phyloP scores from a whole-genome alignment of 2,797 vertebrate genomes.

The Percopsis omiscomaycus region DNA sequence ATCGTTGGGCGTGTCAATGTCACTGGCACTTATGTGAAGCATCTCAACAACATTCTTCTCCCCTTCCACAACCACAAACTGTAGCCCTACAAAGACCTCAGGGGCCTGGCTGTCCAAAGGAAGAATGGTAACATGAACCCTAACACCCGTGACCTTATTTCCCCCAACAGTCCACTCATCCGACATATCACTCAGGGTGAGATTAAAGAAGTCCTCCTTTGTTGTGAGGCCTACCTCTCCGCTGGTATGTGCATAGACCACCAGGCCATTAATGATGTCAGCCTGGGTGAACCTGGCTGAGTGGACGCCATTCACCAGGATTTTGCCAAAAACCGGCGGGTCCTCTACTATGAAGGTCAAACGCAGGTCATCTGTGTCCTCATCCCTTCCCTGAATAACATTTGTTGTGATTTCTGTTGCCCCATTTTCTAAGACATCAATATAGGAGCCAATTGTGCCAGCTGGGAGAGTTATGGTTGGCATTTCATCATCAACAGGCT shows the following conservation, averaged over 20 bases:
- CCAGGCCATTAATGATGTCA: slow-evolving; percentile 89
- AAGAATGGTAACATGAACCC: slow-evolving; percentile 92
- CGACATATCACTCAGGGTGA: slow-evolving; percentile 90
- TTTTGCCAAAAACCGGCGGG: slow-evolving; percentile 83
- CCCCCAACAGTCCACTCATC: slow-evolving; percentile 90
- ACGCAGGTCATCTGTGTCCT: slow-evolving; percentile 88
- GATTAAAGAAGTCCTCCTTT: slow-evolving; percentile 89
- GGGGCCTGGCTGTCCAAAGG: slow-evolving; percentile 92
- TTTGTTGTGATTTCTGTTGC: slow-evolving; percentile 89
- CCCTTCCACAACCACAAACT: slow-evolving; percentile 85
- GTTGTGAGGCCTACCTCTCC: slow-evolving; percentile 89
- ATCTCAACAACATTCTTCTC: slow-evolving; percentile 83
- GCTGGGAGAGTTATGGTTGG: slow-evolving; percentile 80
- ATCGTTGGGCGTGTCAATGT: slow-evolving; percentile 85
- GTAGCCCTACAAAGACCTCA: slow-evolving; percentile 82
- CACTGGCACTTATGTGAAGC: slow-evolving; percentile 82
- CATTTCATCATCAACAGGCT: slow-evolving; percentile 83
- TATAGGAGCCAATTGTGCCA: slow-evolving; percentile 89
- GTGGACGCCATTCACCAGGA: slow-evolving; percentile 84
- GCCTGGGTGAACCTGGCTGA: slow-evolving; percentile 87
- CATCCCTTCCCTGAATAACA: slow-evolving; percentile 87
- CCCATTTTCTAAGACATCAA: slow-evolving; percentile 91
- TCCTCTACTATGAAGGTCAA: slow-evolving; percentile 91
- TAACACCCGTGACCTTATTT: slow-evolving; percentile 85
- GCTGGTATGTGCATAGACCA: slow-evolving; percentile 87